phyloP scores from a whole-genome alignment of 2,888 invertebrate species.

The Choristoneura rosaceana region DNA sequence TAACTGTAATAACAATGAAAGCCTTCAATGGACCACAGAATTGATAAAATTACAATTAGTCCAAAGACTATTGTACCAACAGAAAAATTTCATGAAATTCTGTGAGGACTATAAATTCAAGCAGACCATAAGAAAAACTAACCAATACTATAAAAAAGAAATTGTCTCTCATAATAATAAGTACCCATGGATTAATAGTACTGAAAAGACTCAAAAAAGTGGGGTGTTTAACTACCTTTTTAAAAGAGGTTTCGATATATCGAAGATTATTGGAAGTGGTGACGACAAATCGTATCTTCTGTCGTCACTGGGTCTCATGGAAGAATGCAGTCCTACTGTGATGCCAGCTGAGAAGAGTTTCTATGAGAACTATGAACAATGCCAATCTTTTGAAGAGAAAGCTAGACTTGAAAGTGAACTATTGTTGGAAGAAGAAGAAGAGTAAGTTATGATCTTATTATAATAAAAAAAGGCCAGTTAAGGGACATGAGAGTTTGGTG shows the following conservation, averaged over 20 bases:
- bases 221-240: conserved; percentile 67
- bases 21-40: conserved; percentile 75
- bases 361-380: conserved; percentile 71
- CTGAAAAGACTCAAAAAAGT: conserved; percentile 65
- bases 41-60: conserved; percentile 75
- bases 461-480: too few relatives aligned
- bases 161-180: conserved; percentile 73
- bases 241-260: conserved; percentile 66
- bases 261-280: conserved; percentile 59
- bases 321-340: conserved; percentile 64
- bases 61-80: conserved; percentile 74
- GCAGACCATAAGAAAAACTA: conserved; percentile 57
- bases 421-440: conserved; percentile 51
- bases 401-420: conserved; percentile 53
- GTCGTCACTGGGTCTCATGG: conserved; percentile 62
- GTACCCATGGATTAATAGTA: conserved; percentile 75
- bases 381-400: conserved; percentile 64
- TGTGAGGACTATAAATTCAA: conserved; percentile 71
- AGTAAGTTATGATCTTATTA: conserved; percentile 47
- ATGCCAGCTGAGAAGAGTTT: conserved; percentile 72
- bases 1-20: conserved; percentile 86
- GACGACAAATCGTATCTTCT: conserved; percentile 61
- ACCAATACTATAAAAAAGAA: conserved; percentile 58
- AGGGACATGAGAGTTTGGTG: too few relatives aligned
- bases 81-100: conserved; percentile 68